phyloP scores from a whole-genome alignment of 2,113 vertebrate species.

The Egretta garzetta region DNA sequence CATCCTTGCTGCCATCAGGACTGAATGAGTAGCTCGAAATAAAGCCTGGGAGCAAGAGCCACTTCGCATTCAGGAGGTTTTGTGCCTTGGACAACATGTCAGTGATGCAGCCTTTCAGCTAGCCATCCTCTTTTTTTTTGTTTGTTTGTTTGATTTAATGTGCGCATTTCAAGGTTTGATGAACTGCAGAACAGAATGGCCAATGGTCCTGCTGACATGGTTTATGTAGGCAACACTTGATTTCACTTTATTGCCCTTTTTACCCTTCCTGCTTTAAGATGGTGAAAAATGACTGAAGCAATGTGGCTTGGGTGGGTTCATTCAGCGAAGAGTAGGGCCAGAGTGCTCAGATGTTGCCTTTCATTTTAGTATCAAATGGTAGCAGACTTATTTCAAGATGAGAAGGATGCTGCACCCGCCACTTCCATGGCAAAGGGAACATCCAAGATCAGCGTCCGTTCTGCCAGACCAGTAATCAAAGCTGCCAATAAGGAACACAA shows the following conservation, averaged over 20 bases:
- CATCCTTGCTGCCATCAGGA: neutral
- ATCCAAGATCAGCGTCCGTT: conserved; percentile 80
- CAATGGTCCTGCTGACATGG: accelerated
- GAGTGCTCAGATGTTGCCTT: neutral
- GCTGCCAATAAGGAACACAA: conserved; percentile 90
- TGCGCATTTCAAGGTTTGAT: neutral
- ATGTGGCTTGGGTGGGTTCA: neutral
- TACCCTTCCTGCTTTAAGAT: neutral
- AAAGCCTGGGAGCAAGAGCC: neutral
- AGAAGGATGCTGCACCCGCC: conserved; percentile 56
- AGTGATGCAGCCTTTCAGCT: neutral
- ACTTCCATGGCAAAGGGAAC: conserved; percentile 1
- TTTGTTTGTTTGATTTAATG: neutral
- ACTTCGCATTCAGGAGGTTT: neutral
- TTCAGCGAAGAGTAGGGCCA: neutral
- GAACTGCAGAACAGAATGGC: neutral
- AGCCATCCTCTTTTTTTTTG: neutral
- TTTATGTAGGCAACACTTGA: accelerated
- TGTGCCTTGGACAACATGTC: neutral
- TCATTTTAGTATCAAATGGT: conserved; percentile 85
- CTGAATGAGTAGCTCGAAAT: neutral
- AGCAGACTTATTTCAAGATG: conserved; percentile 88
- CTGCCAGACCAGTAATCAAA: conserved; percentile 78
- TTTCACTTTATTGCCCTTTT: neutral
- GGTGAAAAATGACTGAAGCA: neutral